Conservation (phyloP, 2,797 vertebrate genomes). For the Gadopsis bispinosus region DNA sequence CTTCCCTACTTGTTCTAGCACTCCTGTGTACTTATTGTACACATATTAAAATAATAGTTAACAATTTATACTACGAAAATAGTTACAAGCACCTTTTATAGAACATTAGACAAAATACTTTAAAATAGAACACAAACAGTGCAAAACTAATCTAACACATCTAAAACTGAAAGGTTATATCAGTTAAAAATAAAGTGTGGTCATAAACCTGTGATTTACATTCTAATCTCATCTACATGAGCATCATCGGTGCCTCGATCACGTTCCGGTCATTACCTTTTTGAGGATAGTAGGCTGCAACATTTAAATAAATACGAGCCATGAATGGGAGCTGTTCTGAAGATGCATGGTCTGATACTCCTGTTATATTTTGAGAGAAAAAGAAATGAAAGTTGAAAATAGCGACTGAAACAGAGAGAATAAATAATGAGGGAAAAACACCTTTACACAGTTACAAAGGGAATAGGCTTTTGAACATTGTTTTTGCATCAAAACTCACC, state of each 20-base stretch:
- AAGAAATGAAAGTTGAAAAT: not conserved
- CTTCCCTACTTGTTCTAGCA: not conserved
- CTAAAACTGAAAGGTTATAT: not conserved
- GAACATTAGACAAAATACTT: not conserved
- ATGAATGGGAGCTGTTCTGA: not conserved
- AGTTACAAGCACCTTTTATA: not conserved
- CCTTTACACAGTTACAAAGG: not conserved
- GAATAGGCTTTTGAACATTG: not conserved
- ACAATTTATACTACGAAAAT: not conserved
- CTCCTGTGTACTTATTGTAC: not conserved
- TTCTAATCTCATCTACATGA: too few species aligned
- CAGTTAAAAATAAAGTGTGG: not conserved
- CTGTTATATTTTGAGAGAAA: too few species aligned
- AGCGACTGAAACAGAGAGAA: not conserved
- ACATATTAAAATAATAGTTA: not conserved
- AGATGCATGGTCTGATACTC: not conserved
- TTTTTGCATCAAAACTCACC: not conserved
- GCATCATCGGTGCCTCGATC: too few species aligned
- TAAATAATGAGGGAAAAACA: not conserved
- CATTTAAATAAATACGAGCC: too few species aligned
- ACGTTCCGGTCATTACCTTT: not conserved
- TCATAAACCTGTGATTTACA: not conserved
- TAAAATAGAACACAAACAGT: not conserved
- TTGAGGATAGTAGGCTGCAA: not conserved
- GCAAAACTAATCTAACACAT: not conserved